Conservation (phyloP, 2,888 invertebrate species). For the Pasiphila rectangulata region DNA sequence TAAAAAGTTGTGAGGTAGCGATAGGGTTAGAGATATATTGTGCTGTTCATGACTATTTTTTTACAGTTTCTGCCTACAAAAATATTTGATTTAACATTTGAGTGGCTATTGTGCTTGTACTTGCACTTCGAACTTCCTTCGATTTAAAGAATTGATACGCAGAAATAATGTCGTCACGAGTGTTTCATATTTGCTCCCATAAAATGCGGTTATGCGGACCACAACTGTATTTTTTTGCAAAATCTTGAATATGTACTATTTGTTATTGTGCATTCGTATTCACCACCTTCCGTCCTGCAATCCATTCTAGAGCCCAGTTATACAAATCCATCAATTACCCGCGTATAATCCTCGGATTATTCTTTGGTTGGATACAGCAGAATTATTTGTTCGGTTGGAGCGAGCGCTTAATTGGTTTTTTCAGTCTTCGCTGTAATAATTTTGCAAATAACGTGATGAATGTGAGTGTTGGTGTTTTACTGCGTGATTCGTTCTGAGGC, state of each 20-base stretch:
- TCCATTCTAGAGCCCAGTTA: conserved; percentile 8
- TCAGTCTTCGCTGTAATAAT: conserved; percentile 28
- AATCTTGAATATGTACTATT: no score
- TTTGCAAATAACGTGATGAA: conserved; percentile 28
- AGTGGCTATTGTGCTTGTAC: no score
- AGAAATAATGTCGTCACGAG: no score
- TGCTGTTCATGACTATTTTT: background rate
- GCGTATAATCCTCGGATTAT: conserved; percentile 47
- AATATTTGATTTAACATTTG: no score
- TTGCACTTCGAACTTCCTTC: no score
- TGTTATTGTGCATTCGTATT: no score
- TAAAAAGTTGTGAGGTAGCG: conserved; percentile 17
- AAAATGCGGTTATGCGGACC: no score
- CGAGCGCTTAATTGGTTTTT: conserved; percentile 49
- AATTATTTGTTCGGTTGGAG: conserved; percentile 35
- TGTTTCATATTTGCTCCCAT: no score
- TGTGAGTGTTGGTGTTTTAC: conserved; percentile 9
- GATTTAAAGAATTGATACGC: no score
- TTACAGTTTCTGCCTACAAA: no score
- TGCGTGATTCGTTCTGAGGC: background rate
- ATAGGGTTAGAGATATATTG: background rate
- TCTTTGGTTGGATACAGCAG: conserved; percentile 40
- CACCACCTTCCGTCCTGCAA: conserved; percentile 1
- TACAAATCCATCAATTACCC: conserved; percentile 51
- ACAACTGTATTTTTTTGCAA: no score